phyloP scores from a whole-genome alignment of 2,113 vertebrate genomes.

The Calonectris borealis region DNA sequence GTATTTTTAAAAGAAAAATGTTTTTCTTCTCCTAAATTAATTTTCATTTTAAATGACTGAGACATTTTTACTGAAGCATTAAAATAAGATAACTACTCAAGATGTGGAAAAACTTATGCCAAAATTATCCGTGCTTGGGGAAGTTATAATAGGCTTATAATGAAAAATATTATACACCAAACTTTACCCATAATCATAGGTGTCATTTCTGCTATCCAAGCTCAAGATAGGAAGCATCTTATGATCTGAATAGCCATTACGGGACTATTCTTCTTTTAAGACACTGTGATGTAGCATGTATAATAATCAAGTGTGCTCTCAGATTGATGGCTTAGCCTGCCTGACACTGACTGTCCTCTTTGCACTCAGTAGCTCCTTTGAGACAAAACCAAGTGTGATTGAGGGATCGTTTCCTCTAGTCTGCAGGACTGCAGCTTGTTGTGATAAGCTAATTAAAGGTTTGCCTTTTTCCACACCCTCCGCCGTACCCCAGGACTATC shows the following conservation, averaged over 20 bases:
- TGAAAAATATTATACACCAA: not conserved
- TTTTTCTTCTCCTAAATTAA: not conserved
- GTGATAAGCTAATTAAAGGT: not conserved
- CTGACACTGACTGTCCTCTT: not conserved
- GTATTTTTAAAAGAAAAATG: not conserved
- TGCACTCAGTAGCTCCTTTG: not conserved
- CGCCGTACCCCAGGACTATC: not conserved
- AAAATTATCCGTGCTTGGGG: not conserved
- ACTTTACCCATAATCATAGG: not conserved
- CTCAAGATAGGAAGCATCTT: not conserved
- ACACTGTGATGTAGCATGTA: too few relatives aligned
- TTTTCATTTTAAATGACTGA: constrained; percentile 7
- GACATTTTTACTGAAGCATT: not conserved
- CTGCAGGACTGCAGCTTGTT: not conserved
- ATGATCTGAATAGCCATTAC: not conserved
- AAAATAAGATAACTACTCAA: not conserved
- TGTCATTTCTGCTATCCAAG: not conserved
- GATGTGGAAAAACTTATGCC: not conserved
- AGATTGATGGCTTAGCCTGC: not conserved
- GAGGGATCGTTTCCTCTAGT: not conserved
- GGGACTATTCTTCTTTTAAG: not conserved
- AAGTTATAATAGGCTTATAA: not conserved
- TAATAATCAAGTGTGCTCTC: not conserved
- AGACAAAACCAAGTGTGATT: not conserved
- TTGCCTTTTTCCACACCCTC: not conserved